These are phyloP conservation scores for Diachasmimorpha longicaudata DNA, from an alignment of 1,140 invertebrate species.

Conservation along the genomic window DNA sequence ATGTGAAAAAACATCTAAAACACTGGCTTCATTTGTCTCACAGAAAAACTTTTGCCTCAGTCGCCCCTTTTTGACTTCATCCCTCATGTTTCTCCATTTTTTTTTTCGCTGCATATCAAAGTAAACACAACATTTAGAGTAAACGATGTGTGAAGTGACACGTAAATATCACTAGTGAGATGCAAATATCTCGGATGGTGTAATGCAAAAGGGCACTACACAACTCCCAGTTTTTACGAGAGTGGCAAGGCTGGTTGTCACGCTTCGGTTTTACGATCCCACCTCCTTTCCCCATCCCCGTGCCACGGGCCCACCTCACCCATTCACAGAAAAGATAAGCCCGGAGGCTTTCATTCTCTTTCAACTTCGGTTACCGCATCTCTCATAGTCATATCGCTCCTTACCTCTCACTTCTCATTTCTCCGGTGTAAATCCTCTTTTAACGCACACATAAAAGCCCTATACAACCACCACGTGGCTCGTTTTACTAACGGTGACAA, in stretches of 20 bases:
- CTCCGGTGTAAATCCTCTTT: not conserved
- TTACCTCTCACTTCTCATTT: not conserved
- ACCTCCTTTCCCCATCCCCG: not conserved
- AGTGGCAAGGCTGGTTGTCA: slow-evolving; percentile 27
- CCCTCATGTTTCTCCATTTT: no score
- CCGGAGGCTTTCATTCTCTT: not conserved
- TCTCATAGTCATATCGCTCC: not conserved
- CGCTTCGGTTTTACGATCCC: slow-evolving; percentile 29
- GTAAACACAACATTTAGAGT: not conserved
- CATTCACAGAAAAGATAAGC: not conserved
- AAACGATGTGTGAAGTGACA: not conserved
- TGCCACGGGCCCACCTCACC: not conserved
- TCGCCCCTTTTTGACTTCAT: no score
- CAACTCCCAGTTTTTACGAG: slow-evolving; percentile 12
- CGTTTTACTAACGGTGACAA: not conserved
- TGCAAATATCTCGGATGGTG: not conserved
- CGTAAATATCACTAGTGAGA: not conserved
- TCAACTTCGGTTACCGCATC: not conserved
- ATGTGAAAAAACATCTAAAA: no score
- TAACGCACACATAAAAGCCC: not conserved
- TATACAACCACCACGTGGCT: not conserved
- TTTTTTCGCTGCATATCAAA: no score
- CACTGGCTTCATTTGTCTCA: no score
- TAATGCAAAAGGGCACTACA: not conserved
- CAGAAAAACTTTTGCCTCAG: no score